Base-by-base conservation (phyloP, 2,113 vertebrate species). In the Leuciscus idus region DNA sequence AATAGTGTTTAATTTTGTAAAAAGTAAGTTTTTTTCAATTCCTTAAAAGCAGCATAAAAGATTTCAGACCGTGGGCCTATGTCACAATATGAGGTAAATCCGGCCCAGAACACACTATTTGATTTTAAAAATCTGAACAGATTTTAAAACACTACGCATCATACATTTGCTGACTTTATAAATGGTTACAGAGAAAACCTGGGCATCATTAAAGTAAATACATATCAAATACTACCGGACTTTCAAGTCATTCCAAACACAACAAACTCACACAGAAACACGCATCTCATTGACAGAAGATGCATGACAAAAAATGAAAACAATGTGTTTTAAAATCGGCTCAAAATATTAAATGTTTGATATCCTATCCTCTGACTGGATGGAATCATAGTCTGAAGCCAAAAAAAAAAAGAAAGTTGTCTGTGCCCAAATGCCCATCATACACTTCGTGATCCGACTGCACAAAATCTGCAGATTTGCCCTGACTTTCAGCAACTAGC, bases 331-430 rank as follows among this genome's bases (percentile, higher is more conserved):
- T 57, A 57, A 21, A 57, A 57, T 57, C 6, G 19, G 7, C 66
- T 70, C 30, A 68, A 43, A 39, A 73, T 72, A 72, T 72, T 23
- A n/a, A 43, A 43, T 73, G 36, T 43, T n/a, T 73, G 70, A 43
- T 73, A n/a, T 43, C 2, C 36, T 72, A 43, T 43, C 2, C 36
- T 70, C 33, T 43, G 21, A 73, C 36, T 43, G 21, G 36, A 73
- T 73, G 70, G 9, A 43, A 23, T 48, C 39, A 43, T 39, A 74
- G 23, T n/a, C 23, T 74, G 72, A 74, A 74, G 39, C 70, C n/a
- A n/a, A 73, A 43, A 23, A 33, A 33, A 26, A 66, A 17, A 6
- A 13, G 4, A 28, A 66, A 6, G 50, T 6, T 21, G 17, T 39
- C 66, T 39, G 28, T 19, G 66, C 66, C 66, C 30, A 36, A 21